A percentile compares a stretch with the other conserved stretches of the same genome.
These are phyloP conservation scores for Calameuta pallipes DNA, from an alignment of 2,888 invertebrate genomes.

Conservation along the genomic window DNA sequence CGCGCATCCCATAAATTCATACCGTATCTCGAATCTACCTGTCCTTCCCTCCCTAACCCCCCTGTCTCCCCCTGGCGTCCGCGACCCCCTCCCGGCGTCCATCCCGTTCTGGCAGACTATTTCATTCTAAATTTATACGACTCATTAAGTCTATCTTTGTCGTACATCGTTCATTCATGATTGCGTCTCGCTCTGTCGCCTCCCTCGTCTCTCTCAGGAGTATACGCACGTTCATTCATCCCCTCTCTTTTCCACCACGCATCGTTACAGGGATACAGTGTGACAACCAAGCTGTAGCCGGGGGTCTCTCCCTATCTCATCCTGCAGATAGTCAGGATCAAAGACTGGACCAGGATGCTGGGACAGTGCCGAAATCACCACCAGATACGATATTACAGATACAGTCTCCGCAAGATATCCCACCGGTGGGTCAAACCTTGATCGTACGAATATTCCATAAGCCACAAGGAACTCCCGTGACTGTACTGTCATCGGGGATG, in stretches of 20 bases:
- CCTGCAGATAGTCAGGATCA: neutral
- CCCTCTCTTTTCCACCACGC: conserved; percentile 44
- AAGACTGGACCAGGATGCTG: neutral
- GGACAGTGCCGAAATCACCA: neutral
- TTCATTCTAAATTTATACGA: conserved; percentile 40
- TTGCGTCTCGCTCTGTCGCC: conserved; percentile 37
- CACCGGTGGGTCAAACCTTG: neutral
- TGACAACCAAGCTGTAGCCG: neutral
- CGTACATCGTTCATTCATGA: conserved; percentile 40
- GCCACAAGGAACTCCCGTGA: neutral
- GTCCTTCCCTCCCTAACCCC: neutral
- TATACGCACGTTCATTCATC: conserved; percentile 57
- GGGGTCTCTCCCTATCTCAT: neutral
- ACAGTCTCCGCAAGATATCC: neutral
- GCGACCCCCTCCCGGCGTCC: neutral
- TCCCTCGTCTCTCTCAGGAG: conserved; percentile 41
- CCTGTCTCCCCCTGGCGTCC: neutral
- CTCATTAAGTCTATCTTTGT: conserved; percentile 39
- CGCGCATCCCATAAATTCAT: neutral
- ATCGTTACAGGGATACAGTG: conserved; percentile 4
- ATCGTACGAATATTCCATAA: neutral
- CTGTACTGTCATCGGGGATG: conserved; percentile 19
- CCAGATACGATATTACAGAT: neutral
- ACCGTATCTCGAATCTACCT: neutral
- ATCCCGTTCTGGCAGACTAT: conserved; percentile 50